Conservation (phyloP, 2,888 invertebrate species). For the Drosophila picticornis region DNA sequence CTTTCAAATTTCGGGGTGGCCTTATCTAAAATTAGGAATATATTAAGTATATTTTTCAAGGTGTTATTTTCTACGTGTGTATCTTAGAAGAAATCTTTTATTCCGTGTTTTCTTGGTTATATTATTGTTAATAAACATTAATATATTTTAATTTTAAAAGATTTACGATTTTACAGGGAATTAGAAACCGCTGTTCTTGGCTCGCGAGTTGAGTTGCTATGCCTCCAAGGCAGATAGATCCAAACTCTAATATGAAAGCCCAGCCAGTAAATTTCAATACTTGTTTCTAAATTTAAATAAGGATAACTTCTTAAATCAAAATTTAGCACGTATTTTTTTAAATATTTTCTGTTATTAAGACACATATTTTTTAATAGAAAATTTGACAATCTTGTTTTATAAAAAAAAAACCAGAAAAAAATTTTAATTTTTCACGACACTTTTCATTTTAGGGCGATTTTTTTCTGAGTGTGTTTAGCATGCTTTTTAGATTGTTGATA, state of each 20-base stretch:
- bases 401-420: not conserved
- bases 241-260: not conserved
- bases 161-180: not conserved
- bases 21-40: not conserved
- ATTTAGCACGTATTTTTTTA: not conserved
- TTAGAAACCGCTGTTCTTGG: not conserved
- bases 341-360: not conserved
- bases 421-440: not conserved
- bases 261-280: not conserved
- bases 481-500: conserved; percentile 23
- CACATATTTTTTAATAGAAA: not conserved
- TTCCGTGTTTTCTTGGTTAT: not conserved
- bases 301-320: not conserved
- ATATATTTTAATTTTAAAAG: not conserved
- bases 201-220: not conserved
- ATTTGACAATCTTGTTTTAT: not conserved
- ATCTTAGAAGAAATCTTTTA: not conserved
- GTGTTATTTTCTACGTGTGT: not conserved
- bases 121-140: not conserved
- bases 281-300: not conserved
- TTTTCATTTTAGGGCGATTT: not conserved
- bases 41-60: not conserved
- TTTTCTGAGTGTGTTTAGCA: conserved; percentile 14
- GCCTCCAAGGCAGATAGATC: not conserved
- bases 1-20: not conserved